phyloP scores from a whole-genome alignment of 2,113 vertebrate species.

The Oceanites oceanicus region DNA sequence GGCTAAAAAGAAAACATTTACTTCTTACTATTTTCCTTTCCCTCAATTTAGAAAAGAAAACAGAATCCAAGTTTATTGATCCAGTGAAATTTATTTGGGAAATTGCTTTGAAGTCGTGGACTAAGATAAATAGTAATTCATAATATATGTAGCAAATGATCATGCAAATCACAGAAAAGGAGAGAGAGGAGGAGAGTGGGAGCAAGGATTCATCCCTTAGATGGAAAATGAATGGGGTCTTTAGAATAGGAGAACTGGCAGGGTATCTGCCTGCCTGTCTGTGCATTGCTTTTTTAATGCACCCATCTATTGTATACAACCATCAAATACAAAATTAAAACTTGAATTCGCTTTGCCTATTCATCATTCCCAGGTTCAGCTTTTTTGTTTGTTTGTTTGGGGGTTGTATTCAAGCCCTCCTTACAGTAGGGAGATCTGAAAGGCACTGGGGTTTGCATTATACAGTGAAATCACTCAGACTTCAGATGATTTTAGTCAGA shows the following conservation, averaged over 20 bases:
- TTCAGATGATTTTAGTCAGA: not conserved
- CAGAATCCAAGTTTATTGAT: constrained; percentile 29
- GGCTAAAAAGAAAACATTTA: constrained; percentile 6
- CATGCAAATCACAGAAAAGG: constrained; percentile 12
- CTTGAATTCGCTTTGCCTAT: not conserved
- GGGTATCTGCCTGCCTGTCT: not conserved
- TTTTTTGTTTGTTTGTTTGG: not conserved
- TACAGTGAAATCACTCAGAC: not conserved
- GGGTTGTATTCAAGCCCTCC: not conserved
- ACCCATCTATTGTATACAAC: not conserved
- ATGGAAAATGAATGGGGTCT: constrained; percentile 18
- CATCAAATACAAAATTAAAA: not conserved
- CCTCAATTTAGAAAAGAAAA: constrained; percentile 2
- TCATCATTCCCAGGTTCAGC: not conserved
- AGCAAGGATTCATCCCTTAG: not conserved
- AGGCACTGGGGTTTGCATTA: not conserved
- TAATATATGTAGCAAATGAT: constrained; percentile 30
- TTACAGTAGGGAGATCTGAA: not conserved
- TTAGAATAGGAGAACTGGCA: not conserved
- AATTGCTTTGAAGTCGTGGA: not conserved
- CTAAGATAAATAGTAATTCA: constrained; percentile 38
- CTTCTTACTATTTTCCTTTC: constrained; percentile 27
- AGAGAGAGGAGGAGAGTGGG: not conserved
- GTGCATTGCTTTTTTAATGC: not conserved
- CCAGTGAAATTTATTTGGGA: constrained; percentile 38